Evolutionary conservation across 2,888 invertebrate species (phyloP).

Genomic region (Minunthozetes semirufus): DNA sequence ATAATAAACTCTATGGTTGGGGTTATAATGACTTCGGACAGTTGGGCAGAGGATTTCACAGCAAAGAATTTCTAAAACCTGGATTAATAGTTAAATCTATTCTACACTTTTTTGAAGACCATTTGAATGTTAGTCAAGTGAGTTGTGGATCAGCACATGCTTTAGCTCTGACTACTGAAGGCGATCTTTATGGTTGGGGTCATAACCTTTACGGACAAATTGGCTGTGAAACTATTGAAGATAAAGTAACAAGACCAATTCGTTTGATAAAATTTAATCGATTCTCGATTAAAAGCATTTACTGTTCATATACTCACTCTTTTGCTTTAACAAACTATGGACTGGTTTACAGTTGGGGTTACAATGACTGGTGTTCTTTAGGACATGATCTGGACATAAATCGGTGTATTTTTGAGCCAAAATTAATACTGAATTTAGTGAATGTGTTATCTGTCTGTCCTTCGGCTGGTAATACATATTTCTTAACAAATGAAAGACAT

Average conservation of each 20-base stretch:
- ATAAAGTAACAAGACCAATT: not conserved
- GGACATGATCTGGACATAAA: not conserved
- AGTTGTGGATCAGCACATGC: not conserved
- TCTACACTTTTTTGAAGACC: not conserved
- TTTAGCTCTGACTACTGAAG: not conserved
- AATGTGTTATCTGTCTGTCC: not conserved
- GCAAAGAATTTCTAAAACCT: not conserved
- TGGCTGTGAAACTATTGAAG: not conserved
- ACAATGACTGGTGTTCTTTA: not conserved
- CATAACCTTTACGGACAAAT: not conserved
- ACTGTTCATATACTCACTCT: not conserved
- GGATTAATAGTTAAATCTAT: not conserved
- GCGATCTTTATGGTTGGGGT: not conserved
- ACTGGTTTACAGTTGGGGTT: not conserved
- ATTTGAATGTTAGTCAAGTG: not conserved
- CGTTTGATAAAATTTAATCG: not conserved
- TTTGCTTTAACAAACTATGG: not conserved
- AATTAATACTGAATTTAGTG: not conserved
- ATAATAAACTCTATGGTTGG: not conserved
- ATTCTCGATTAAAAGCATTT: not conserved
- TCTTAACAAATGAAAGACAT: not conserved
- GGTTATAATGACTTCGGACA: not conserved
- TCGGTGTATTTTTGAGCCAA: not conserved
- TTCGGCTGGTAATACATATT: not conserved
- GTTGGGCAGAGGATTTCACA: not conserved